phyloP scores from a whole-genome alignment of 2,888 invertebrate species.

The Habroteleia sp. region DNA sequence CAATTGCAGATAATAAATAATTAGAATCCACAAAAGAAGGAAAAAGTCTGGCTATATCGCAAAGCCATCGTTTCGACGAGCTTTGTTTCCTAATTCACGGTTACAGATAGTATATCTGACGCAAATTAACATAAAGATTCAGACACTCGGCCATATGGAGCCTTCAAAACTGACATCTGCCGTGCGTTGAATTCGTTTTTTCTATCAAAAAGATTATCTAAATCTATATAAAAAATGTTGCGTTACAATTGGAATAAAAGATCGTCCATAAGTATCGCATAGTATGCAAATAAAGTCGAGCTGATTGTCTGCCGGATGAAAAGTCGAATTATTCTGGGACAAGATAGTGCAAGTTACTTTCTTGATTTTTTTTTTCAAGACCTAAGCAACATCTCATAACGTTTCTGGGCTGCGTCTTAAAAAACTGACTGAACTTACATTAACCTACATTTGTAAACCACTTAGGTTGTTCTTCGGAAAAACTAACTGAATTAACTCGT shows the following conservation, averaged over 20 bases:
- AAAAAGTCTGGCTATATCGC: constrained; percentile 15
- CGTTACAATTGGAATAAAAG: constrained; percentile 43
- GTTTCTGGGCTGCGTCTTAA: constrained; percentile 42
- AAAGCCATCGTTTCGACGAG: constrained; percentile 27
- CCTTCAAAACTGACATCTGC: constrained; percentile 36
- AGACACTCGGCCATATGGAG: constrained; percentile 44
- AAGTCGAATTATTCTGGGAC: constrained; percentile 20
- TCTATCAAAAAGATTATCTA: constrained; percentile 41
- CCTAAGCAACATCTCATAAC: constrained; percentile 35
- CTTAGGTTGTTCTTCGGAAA: constrained; percentile 42
- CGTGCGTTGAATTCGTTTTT: constrained; percentile 23
- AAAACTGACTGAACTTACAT: constrained; percentile 57
- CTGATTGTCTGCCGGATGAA: constrained; percentile 6
- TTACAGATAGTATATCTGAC: constrained; percentile 43
- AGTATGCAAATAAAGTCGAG: constrained; percentile 30
- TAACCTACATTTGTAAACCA: constrained; percentile 61
- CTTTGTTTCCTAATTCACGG: constrained; percentile 53
- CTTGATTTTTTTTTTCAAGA: constrained; percentile 35
- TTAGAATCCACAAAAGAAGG: constrained; percentile 11
- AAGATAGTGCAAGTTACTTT: constrained; percentile 24
- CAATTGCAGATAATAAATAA: constrained; percentile 28
- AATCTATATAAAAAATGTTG: constrained; percentile 27
- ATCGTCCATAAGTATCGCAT: constrained; percentile 13
- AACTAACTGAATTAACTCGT: constrained; percentile 60
- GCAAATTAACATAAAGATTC: constrained; percentile 47